phyloP scores from a whole-genome alignment of 2,888 invertebrate genomes.

The Pachycephus smyrnensis region DNA sequence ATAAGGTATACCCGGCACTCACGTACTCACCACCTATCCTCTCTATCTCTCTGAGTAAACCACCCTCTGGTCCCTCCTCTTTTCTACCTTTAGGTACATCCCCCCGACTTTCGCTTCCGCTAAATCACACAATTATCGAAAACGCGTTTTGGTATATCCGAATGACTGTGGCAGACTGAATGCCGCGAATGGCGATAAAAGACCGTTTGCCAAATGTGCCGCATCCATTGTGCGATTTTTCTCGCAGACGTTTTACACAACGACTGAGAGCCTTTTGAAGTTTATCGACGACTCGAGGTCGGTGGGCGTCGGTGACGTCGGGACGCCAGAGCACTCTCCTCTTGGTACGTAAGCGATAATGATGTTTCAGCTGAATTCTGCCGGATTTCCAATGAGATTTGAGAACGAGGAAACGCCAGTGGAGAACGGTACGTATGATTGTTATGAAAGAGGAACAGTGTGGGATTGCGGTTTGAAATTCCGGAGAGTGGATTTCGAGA shows the following conservation, averaged over 20 bases:
- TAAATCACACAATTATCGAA: constrained; percentile 65
- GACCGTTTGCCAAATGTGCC: neutral
- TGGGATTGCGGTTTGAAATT: neutral
- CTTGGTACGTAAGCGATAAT: neutral
- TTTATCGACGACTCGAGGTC: neutral
- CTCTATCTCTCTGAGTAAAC: neutral
- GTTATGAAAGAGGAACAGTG: neutral
- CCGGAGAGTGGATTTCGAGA: constrained; percentile 1
- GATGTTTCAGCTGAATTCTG: neutral
- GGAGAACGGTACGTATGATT: neutral
- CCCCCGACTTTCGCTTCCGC: constrained; percentile 43
- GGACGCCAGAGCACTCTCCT: neutral
- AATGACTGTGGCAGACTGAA: neutral
- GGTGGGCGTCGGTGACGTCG: neutral
- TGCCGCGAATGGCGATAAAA: neutral
- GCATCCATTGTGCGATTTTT: neutral
- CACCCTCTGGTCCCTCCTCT: constrained; percentile 7
- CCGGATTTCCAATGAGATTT: neutral
- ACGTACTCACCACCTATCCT: constrained; percentile 14
- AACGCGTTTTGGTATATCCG: constrained; percentile 53
- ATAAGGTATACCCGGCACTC: neutral
- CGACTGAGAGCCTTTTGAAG: neutral
- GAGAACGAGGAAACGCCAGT: neutral
- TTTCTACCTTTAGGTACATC: neutral
- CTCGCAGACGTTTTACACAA: neutral